Percentiles rank a stretch among this genome's conserved stretches.
These are phyloP conservation scores for Pristionchus entomophagus DNA, from an alignment of 2,888 invertebrate genomes.

Conservation along the genomic window DNA sequence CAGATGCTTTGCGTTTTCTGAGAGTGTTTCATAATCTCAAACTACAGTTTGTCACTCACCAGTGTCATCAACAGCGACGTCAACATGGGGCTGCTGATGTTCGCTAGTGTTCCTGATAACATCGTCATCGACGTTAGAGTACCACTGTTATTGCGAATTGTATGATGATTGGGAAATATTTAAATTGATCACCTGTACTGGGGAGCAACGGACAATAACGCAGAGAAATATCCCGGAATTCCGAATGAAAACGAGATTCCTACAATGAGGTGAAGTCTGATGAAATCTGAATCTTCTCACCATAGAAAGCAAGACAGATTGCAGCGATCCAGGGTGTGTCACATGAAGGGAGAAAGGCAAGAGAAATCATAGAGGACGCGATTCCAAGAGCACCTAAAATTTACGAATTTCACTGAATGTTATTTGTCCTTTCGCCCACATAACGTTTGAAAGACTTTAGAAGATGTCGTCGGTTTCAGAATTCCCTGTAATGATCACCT, in stretches of 20 bases:
- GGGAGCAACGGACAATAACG: neutral
- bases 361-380: neutral
- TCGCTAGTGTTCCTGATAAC: neutral
- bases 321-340: constrained; percentile 41
- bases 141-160: neutral
- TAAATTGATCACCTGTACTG: neutral
- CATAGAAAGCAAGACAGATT: constrained; percentile 9
- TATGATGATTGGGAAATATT: neutral
- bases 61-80: neutral
- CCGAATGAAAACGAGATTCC: neutral
- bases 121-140: neutral
- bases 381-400: constrained; percentile 2
- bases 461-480: neutral
- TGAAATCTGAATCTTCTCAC: neutral
- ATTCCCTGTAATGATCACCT: neutral
- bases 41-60: neutral
- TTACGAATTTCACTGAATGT: neutral
- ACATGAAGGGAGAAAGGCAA: constrained; percentile 29
- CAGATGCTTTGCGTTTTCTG: neutral
- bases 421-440: neutral
- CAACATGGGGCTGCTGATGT: neutral
- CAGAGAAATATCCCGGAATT: constrained; percentile 15
- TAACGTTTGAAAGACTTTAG: neutral
- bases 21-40: neutral
- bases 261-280: neutral